Conservation (phyloP, 92 coral and sea anemone genomes). For the Parazoanthus swiftii region DNA sequence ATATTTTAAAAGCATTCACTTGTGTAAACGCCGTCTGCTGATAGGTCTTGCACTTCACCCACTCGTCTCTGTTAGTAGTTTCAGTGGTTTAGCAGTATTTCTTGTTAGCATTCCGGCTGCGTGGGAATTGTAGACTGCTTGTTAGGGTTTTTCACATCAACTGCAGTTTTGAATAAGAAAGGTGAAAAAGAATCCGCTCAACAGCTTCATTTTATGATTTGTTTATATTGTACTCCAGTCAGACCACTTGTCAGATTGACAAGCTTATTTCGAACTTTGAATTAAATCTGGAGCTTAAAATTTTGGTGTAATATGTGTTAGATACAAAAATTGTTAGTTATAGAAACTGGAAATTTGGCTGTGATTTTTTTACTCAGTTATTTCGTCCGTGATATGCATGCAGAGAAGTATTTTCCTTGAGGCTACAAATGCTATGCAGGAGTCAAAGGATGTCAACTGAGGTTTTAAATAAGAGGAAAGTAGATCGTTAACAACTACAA, state of each 20-base stretch:
- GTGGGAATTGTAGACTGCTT: neutral
- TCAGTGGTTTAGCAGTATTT: neutral
- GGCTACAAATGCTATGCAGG: conserved; percentile 10
- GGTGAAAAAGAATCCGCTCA: neutral
- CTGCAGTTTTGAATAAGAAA: neutral
- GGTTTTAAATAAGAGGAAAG: neutral
- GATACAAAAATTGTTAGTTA: neutral
- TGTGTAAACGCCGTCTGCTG: neutral
- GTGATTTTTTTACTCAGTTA: neutral
- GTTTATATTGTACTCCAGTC: conserved; percentile 20
- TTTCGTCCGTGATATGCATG: conserved; percentile 2
- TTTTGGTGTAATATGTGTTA: neutral
- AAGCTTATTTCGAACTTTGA: neutral
- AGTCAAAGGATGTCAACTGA: neutral
- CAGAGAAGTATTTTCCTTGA: neutral
- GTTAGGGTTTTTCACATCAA: neutral
- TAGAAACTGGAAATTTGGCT: neutral
- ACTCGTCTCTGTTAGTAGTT: neutral
- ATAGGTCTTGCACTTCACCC: neutral
- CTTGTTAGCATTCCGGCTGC: neutral
- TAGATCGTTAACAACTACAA: neutral
- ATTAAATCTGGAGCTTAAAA: neutral
- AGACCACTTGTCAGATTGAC: conserved; percentile 2
- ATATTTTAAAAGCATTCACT: neutral
- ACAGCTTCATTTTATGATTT: neutral